Evolutionary conservation across 1,140 invertebrate species (phyloP).

Genomic region (Vanessa tameamea): DNA sequence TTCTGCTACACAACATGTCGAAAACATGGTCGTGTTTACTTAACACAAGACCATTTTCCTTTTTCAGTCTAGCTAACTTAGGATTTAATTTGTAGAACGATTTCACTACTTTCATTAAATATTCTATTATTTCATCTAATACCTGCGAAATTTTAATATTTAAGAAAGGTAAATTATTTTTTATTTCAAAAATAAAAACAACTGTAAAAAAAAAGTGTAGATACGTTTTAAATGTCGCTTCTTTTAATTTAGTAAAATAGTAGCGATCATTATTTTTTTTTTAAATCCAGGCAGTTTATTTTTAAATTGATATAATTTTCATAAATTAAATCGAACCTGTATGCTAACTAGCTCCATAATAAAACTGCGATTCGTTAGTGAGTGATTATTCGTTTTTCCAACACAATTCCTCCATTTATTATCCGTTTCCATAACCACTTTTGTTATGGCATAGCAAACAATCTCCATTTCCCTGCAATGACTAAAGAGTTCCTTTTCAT

Average conservation of each 20-base stretch:
- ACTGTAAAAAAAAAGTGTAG: too few relatives aligned
- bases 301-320: neutral
- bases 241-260: too few relatives aligned
- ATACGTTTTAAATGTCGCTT: too few relatives aligned
- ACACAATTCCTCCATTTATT: constrained; percentile 67
- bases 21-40: constrained; percentile 74
- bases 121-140: constrained; percentile 77
- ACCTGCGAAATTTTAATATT: constrained; percentile 55
- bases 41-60: constrained; percentile 61
- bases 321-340: constrained; percentile 58
- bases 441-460: constrained; percentile 71
- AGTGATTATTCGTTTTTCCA: constrained; percentile 52
- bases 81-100: constrained; percentile 79
- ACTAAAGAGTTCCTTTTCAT: constrained; percentile 64
- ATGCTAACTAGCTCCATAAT: constrained; percentile 77
- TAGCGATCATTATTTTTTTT: too few relatives aligned
- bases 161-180: neutral
- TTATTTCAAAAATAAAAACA: too few relatives aligned
- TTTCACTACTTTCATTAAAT: constrained; percentile 76
- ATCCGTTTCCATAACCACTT: constrained; percentile 68
- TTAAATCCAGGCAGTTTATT: too few relatives aligned
- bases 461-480: constrained; percentile 69
- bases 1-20: constrained; percentile 68
- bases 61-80: constrained; percentile 71
- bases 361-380: constrained; percentile 70